Evolutionary conservation across 2,797 vertebrate genomes (phyloP).

Genomic region (Mus caroli): DNA sequence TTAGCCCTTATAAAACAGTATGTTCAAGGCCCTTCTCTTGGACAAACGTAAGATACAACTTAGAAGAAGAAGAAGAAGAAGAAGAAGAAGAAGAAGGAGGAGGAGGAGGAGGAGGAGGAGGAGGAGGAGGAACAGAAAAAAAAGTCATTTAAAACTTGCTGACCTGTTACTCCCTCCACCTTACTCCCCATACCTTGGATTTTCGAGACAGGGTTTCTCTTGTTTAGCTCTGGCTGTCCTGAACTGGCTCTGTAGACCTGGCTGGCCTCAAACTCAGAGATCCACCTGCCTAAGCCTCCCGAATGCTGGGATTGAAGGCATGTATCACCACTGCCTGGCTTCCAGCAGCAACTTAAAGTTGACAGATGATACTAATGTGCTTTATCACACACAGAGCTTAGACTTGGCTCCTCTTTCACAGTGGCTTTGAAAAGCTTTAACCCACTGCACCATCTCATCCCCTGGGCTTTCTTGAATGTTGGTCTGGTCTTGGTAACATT

Average conservation of each 20-base stretch:
- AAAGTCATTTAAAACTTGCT: background rate
- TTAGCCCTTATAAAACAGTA: background rate
- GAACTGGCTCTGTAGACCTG: background rate
- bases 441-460: background rate
- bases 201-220: background rate
- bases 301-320: background rate
- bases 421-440: background rate
- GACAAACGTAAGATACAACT: background rate
- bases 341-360: background rate
- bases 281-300: background rate
- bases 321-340: rapidly evolving
- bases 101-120: no score
- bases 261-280: background rate
- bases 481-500: background rate
- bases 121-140: no score
- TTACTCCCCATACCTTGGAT: background rate
- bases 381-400: no score
- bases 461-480: background rate
- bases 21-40: background rate
- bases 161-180: background rate
- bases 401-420: background rate
- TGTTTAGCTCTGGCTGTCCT: background rate
- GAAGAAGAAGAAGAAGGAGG: no score
- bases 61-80: no score
- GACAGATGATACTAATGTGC: background rate